Conservation (phyloP, 2,888 invertebrate genomes). For the Amaurobius ferox region DNA sequence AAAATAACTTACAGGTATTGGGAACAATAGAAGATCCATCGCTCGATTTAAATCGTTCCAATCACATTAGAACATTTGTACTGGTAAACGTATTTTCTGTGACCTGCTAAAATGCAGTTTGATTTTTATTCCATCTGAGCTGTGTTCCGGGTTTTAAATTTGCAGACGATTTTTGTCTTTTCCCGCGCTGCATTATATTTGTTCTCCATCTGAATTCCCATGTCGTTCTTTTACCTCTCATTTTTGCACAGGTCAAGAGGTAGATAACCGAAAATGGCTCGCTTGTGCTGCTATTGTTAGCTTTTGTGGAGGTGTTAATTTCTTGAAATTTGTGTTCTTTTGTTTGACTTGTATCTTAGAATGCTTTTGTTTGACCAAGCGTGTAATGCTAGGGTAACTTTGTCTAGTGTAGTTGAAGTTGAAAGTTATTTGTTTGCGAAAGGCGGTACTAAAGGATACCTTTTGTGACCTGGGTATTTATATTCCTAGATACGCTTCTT, state of each 20-base stretch:
- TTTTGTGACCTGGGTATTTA: no score
- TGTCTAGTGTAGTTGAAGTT: background rate
- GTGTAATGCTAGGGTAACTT: background rate
- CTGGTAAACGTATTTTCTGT: background rate
- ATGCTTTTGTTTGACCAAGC: constrained; percentile 1
- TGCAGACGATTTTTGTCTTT: background rate
- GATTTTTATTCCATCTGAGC: background rate
- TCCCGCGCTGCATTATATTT: background rate
- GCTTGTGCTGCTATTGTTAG: background rate
- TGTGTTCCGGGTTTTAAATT: background rate
- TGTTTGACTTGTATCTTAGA: background rate
- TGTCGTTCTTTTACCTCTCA: background rate
- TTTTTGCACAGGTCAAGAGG: background rate
- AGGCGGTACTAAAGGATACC: background rate
- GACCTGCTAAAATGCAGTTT: background rate
- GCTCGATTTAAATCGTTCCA: background rate
- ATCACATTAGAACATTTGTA: background rate
- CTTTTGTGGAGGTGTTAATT: constrained; percentile 16
- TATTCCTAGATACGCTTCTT: no score
- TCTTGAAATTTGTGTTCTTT: background rate
- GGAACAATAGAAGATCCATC: background rate
- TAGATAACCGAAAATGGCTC: constrained; percentile 12
- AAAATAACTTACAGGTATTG: background rate
- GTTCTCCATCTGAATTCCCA: background rate
- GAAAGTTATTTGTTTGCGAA: background rate